phyloP scores from a whole-genome alignment of 2,888 invertebrate genomes.

The Gari tellinella region DNA sequence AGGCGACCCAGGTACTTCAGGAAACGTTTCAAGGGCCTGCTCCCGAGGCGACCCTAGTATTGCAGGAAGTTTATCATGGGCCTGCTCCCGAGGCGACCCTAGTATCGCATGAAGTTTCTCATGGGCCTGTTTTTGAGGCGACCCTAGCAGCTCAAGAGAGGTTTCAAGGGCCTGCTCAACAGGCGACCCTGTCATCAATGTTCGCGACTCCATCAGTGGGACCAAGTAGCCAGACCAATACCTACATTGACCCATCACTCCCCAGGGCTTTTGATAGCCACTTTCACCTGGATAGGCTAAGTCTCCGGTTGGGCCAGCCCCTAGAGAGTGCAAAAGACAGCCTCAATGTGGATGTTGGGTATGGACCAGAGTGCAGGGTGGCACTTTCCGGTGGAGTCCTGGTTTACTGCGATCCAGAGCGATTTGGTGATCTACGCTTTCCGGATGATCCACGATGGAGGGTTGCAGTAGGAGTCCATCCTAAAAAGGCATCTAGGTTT shows the following conservation, averaged over 20 bases:
- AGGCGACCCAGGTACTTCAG: too few species aligned
- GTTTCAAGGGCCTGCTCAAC: too few species aligned
- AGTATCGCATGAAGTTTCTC: too few species aligned
- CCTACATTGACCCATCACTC: too few species aligned
- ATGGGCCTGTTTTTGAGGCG: too few species aligned
- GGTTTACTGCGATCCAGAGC: conserved; percentile 11
- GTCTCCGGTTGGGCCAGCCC: neutral
- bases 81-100: neutral
- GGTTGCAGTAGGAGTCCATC: conserved; percentile 4
- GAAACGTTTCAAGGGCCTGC: too few species aligned
- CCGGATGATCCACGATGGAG: conserved; percentile 1
- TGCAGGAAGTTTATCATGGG: too few species aligned
- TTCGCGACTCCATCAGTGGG: too few species aligned
- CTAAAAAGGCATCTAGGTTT: conserved; percentile 1
- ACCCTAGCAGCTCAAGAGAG: too few species aligned
- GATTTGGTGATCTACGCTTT: neutral
- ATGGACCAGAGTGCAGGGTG: neutral
- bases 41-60: too few species aligned
- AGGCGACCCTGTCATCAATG: too few species aligned
- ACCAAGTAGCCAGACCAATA: too few species aligned
- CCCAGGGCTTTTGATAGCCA: conserved; percentile 9
- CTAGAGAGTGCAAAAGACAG: neutral
- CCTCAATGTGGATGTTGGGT: neutral
- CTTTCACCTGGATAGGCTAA: conserved; percentile 2
- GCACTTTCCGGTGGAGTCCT: conserved; percentile 6